These are phyloP conservation scores for Geophilus truncorum DNA, from an alignment of 2,888 invertebrate genomes.

Conservation along the genomic window DNA sequence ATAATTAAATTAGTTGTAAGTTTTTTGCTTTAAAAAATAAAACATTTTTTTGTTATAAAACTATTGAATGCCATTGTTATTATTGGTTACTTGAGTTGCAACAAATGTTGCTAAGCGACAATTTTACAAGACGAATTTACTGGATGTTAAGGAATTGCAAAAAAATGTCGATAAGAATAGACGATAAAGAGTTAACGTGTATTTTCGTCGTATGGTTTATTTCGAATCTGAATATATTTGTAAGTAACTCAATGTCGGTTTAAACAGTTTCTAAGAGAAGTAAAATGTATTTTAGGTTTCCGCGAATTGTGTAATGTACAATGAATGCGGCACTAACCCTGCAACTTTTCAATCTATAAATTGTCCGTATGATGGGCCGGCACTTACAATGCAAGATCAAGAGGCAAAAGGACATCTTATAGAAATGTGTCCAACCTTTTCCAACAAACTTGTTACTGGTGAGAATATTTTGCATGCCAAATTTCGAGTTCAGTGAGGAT, in stretches of 20 bases:
- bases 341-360: not conserved
- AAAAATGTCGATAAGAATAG: not conserved
- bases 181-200: no score
- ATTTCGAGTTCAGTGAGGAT: not conserved
- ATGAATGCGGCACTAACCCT: not conserved
- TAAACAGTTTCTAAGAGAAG: not conserved
- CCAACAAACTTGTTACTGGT: not conserved
- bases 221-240: no score
- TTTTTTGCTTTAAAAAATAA: not conserved
- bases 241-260: no score
- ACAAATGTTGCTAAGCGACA: not conserved
- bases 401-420: not conserved
- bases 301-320: not conserved
- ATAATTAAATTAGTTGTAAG: not conserved
- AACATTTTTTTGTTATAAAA: slow-evolving; percentile 7
- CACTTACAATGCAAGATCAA: not conserved
- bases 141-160: no score
- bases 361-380: not conserved
- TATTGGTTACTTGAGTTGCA: no score
- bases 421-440: not conserved
- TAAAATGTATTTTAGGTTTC: not conserved
- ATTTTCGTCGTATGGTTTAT: no score
- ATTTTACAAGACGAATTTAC: no score
- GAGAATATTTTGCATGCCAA: no score
- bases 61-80: not conserved